Base-by-base conservation (phyloP, 2,113 vertebrate genomes). In the Festucalex cinctus region DNA sequence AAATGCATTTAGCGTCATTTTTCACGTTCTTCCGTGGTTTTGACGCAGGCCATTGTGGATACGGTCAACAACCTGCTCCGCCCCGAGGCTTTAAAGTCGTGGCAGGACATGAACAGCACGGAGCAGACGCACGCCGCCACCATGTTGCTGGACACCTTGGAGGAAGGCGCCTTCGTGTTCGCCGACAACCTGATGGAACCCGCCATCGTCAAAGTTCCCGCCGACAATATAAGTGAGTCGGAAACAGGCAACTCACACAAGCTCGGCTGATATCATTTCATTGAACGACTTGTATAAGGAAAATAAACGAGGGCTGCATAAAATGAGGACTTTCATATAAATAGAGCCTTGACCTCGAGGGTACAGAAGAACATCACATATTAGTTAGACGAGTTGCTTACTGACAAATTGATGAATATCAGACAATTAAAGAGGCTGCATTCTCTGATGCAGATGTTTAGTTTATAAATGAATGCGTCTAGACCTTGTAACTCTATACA, bases 121-220 rank as follows among this genome's bases (percentile, higher is more conserved):
- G 96, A 98, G 82, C 96, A 98, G 90, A 96, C 95, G 0, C 96
- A 99, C 4, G 95, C 96, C 2, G 96, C 97, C 80, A 99, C 97
- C 3, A 98, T 99, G 97, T 88, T 99, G 85, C 93, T 98, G 17
- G 97, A 99, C 79, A 99, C 97, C 0, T 61, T 99, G 66, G 96
- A 99, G 90, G 97, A 99, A 90, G 96, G 97, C 12, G 97, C 97
- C 28, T 99, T 99, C 74, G 96, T 99, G 79, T 91, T 99, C 20
- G 97, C 97, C 41, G 97, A 99, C 90, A 99, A 99, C 87, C 94
- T 98, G 22, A 93, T 96, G 83, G 96, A 98, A 83, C 96, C 97
- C 10, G 95, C 96, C 3, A 94, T 95, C 37, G 97, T 98, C 74
- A 96, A 97, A 68, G 97, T 99, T 90, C 96, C 97, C 49, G 96